Evolutionary conservation across 2,888 invertebrate genomes (phyloP).

Genomic region (Synergus itoensis): DNA sequence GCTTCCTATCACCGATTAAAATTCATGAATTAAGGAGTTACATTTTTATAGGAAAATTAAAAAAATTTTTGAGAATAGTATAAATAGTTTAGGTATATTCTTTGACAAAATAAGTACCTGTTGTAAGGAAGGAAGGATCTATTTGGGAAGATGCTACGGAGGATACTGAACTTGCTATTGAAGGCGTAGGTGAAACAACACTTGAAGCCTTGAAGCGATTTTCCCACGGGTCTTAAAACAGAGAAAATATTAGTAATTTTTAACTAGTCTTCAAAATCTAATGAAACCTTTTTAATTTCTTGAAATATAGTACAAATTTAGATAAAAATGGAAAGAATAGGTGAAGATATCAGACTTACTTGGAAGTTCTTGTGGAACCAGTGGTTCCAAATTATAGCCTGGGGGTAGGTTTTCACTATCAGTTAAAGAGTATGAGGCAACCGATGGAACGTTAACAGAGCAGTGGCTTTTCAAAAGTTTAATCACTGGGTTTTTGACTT

Average conservation of each 20-base stretch:
- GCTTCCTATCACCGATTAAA: constrained; percentile 16
- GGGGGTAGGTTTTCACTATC: constrained; percentile 74
- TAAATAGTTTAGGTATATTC: background rate
- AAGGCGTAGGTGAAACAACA: background rate
- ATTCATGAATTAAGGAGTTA: constrained; percentile 1
- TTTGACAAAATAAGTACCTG: background rate
- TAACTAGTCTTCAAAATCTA: background rate
- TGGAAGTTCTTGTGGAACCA: constrained; percentile 53
- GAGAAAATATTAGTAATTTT: background rate
- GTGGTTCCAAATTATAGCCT: constrained; percentile 77
- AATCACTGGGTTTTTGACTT: constrained; percentile 77
- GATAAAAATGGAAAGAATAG: too few species aligned
- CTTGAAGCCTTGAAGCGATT: background rate
- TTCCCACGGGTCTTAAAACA: constrained; percentile 2
- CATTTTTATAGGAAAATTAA: background rate
- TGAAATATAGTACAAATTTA: too few species aligned
- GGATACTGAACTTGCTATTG: background rate
- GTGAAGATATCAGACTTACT: constrained; percentile 7
- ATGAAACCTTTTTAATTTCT: background rate
- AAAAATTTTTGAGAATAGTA: background rate
- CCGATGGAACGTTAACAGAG: constrained; percentile 76
- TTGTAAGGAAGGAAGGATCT: background rate
- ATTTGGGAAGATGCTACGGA: background rate
- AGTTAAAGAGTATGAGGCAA: constrained; percentile 73
- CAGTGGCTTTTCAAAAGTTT: constrained; percentile 77